Evolutionary conservation across 2,113 vertebrate species (phyloP).

Genomic region (Perccottus glenii): DNA sequence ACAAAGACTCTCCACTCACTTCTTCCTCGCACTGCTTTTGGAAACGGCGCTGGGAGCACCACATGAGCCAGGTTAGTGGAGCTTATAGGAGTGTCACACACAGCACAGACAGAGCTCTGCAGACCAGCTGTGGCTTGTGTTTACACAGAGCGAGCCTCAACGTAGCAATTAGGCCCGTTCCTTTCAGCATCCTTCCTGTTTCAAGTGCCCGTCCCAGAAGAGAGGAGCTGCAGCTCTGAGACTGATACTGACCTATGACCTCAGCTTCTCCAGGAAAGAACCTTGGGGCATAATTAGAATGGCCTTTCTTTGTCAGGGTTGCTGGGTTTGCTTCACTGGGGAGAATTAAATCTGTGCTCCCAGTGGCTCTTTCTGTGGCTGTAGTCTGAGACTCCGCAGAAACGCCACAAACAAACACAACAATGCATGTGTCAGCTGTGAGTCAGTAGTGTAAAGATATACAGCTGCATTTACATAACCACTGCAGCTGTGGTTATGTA

Average conservation of each 20-base stretch:
- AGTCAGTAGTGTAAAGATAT: neutral
- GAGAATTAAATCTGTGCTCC: neutral
- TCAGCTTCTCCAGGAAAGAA: neutral
- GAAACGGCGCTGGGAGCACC: slow-evolving; percentile 36
- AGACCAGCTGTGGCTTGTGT: slow-evolving; percentile 49
- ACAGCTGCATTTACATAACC: too few relatives aligned
- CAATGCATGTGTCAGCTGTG: neutral
- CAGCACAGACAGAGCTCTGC: neutral
- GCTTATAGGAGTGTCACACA: too few relatives aligned
- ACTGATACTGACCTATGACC: slow-evolving; percentile 1
- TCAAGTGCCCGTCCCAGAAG: too few relatives aligned
- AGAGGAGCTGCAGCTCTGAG: neutral
- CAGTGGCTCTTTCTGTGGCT: neutral
- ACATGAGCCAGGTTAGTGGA: slow-evolving; percentile 70
- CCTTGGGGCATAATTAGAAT: neutral
- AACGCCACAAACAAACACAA: neutral
- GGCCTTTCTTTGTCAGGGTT: neutral
- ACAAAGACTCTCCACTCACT: slow-evolving; percentile 54
- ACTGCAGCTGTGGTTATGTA: too few relatives aligned
- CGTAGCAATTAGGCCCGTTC: slow-evolving; percentile 19
- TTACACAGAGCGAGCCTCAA: slow-evolving; percentile 17
- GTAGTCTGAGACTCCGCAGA: neutral
- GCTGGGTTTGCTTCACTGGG: neutral
- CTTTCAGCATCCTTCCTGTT: slow-evolving; percentile 5
- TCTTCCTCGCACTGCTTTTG: slow-evolving; percentile 63